Conservation (phyloP, 1,140 invertebrate genomes). For the Bombus confusus region DNA sequence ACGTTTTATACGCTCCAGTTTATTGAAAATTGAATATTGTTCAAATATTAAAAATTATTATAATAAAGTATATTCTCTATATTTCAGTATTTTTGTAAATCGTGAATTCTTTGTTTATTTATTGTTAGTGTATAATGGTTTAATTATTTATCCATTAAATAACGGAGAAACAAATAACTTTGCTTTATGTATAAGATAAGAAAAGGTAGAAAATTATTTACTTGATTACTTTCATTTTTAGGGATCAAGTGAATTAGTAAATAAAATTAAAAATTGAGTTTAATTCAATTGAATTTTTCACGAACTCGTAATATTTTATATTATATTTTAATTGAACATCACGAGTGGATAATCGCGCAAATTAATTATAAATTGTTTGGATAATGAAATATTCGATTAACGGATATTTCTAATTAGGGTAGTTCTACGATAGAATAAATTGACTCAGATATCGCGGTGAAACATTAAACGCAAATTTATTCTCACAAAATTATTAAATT, state of each 20-base stretch:
- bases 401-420: not conserved
- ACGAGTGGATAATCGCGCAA: not conserved
- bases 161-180: too few relatives aligned
- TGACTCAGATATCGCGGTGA: not conserved
- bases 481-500: not conserved
- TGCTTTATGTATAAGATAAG: too few relatives aligned
- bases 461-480: not conserved
- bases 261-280: not conserved
- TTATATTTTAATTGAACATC: not conserved
- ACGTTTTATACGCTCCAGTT: not conserved
- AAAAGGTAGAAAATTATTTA: too few relatives aligned
- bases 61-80: not conserved
- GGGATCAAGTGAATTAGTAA: not conserved
- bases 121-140: not conserved
- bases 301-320: not conserved
- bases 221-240: too few relatives aligned
- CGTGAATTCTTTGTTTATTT: not conserved
- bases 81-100: fast-evolving
- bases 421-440: not conserved
- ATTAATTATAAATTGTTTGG: not conserved
- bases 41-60: not conserved
- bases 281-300: not conserved
- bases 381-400: not conserved
- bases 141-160: too few relatives aligned
- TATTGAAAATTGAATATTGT: not conserved